Conservation (phyloP, 2,888 invertebrate species). For the Melieria crassipennis region DNA sequence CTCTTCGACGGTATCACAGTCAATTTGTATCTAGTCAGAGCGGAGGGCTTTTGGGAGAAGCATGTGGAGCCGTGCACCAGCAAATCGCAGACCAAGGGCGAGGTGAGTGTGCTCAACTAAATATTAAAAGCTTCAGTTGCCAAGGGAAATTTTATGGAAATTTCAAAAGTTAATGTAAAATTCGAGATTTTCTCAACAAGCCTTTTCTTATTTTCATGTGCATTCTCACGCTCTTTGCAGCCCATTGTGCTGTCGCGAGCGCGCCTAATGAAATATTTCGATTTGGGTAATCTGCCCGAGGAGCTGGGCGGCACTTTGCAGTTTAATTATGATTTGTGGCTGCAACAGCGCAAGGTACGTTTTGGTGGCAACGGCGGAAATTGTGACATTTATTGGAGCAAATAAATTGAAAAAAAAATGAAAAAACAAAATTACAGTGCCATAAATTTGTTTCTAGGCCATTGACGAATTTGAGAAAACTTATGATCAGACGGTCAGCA, state of each 20-base stretch:
- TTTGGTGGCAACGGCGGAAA: slow-evolving; percentile 28
- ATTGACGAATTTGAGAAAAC: slow-evolving; percentile 76
- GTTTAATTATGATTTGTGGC: slow-evolving; percentile 80
- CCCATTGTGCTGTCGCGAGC: slow-evolving; percentile 76
- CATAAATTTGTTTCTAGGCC: background rate
- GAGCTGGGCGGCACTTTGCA: slow-evolving; percentile 77
- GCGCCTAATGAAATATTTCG: slow-evolving; percentile 76
- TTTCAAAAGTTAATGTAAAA: slow-evolving; percentile 9
- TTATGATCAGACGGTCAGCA: slow-evolving; percentile 69
- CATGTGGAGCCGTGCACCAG: slow-evolving; percentile 78
- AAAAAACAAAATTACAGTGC: background rate
- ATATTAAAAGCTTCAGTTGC: no score
- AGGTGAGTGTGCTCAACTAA: slow-evolving; percentile 58
- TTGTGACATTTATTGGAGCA: no score
- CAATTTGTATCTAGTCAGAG: slow-evolving; percentile 73
- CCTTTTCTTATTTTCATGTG: slow-evolving; percentile 35
- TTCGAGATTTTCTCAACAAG: slow-evolving; percentile 2
- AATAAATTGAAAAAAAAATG: background rate
- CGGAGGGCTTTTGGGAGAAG: slow-evolving; percentile 81
- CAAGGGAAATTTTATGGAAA: background rate
- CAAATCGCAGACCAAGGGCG: slow-evolving; percentile 70
- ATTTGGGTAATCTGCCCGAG: slow-evolving; percentile 75
- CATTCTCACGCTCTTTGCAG: slow-evolving; percentile 65
- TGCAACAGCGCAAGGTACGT: slow-evolving; percentile 77
- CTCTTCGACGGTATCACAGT: slow-evolving; percentile 67